Evolutionary conservation across 2,797 vertebrate species (phyloP).

Genomic region (Helostoma temminkii): DNA sequence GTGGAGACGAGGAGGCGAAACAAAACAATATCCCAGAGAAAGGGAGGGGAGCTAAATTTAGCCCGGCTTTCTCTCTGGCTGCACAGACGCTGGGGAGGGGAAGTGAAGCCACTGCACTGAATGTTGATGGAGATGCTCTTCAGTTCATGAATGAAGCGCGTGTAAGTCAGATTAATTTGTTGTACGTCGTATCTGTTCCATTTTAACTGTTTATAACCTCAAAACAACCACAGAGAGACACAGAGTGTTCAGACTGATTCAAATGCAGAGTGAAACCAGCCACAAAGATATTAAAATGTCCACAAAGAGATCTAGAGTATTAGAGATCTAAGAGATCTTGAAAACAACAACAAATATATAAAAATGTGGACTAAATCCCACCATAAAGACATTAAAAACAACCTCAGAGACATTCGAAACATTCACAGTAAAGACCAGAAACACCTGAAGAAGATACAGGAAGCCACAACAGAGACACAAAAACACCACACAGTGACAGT

Average conservation of each 20-base stretch:
- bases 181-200: not conserved
- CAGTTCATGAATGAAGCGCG: constrained; percentile 35
- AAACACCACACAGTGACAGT: too few relatives aligned
- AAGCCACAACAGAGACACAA: too few relatives aligned
- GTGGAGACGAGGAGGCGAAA: constrained; percentile 32
- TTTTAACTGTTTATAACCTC: not conserved
- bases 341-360: too few relatives aligned
- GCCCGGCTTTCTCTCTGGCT: constrained; percentile 18
- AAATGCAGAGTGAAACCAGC: too few relatives aligned
- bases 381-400: too few relatives aligned
- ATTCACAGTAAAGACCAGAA: too few relatives aligned
- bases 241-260: too few relatives aligned
- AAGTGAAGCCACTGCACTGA: constrained; percentile 10
- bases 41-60: constrained; percentile 48
- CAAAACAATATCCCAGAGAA: constrained; percentile 31
- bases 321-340: too few relatives aligned
- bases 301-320: not conserved
- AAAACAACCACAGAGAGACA: too few relatives aligned
- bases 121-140: constrained; percentile 22
- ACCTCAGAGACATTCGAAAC: too few relatives aligned
- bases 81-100: constrained; percentile 27
- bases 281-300: not conserved
- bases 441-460: too few relatives aligned
- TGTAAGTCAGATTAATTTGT: not conserved
- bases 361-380: too few relatives aligned